phyloP scores from a whole-genome alignment of 2,113 vertebrate species.

The Larimichthys polyactis region DNA sequence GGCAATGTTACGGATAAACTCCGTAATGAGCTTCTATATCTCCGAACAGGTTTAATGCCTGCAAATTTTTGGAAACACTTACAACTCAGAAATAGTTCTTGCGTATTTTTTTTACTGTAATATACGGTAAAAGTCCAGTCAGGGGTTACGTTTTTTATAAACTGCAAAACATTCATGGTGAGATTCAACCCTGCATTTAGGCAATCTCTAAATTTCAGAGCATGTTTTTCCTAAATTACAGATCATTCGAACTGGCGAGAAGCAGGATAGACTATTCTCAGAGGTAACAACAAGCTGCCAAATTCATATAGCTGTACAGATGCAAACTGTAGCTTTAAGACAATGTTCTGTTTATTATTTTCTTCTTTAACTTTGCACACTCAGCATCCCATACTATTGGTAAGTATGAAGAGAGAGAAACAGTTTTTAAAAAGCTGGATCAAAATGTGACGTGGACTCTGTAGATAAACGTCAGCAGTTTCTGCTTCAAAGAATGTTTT shows the following conservation, averaged over 20 bases:
- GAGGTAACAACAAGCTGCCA: constrained; percentile 21
- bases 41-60: too few relatives aligned
- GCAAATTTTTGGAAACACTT: too few relatives aligned
- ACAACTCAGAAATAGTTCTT: too few relatives aligned
- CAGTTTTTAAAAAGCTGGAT: constrained; percentile 1
- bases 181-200: neutral
- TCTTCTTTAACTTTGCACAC: constrained; percentile 28
- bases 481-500: constrained; percentile 29
- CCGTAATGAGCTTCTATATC: too few relatives aligned
- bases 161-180: neutral
- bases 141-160: neutral
- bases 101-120: neutral
- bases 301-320: constrained; percentile 16
- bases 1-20: too few relatives aligned
- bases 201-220: neutral
- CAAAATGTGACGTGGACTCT: neutral
- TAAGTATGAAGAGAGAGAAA: neutral
- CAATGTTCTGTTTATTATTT: neutral
- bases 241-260: neutral
- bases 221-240: neutral
- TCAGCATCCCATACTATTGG: neutral
- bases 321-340: constrained; percentile 45
- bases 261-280: constrained; percentile 7
- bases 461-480: neutral
- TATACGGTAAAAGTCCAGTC: neutral